Percentiles rank a stretch among this genome's conserved stretches.
Evolutionary conservation across 2,888 invertebrate species (phyloP).

Genomic region (Xanthia togata): DNA sequence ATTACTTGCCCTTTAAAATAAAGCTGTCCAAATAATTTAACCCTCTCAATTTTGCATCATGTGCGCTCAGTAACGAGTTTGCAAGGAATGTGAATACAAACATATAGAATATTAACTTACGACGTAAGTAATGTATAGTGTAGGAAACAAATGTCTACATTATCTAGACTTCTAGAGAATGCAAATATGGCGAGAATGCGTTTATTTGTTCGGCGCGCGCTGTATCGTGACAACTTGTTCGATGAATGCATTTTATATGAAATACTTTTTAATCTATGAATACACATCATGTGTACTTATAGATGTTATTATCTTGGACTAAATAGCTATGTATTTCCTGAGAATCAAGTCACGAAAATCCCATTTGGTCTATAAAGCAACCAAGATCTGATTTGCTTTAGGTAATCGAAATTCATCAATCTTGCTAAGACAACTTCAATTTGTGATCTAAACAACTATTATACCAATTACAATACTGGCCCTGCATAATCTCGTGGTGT

Average conservation of each 20-base stretch:
- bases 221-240: constrained; percentile 41
- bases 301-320: background rate
- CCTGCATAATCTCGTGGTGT: background rate
- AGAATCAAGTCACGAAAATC: background rate
- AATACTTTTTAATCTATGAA: too few relatives aligned
- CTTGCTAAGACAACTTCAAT: background rate
- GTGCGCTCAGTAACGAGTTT: constrained; percentile 2
- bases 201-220: constrained; percentile 56
- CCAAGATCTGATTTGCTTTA: background rate
- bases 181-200: constrained; percentile 60
- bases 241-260: constrained; percentile 15
- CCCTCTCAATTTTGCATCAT: background rate
- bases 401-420: background rate
- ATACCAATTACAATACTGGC: background rate
- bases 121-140: constrained; percentile 18
- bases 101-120: constrained; percentile 40
- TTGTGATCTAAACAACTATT: background rate
- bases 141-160: constrained; percentile 52
- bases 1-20: constrained; percentile 1
- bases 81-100: constrained; percentile 32
- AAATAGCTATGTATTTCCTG: constrained; percentile 4
- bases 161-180: constrained; percentile 60
- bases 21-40: background rate
- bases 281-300: constrained; percentile 8
- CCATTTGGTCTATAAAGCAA: background rate